Percentiles rank a stretch among this genome's conserved stretches.
Conservation (phyloP, 2,113 vertebrate species). For the Poicephalus gulielmi region DNA sequence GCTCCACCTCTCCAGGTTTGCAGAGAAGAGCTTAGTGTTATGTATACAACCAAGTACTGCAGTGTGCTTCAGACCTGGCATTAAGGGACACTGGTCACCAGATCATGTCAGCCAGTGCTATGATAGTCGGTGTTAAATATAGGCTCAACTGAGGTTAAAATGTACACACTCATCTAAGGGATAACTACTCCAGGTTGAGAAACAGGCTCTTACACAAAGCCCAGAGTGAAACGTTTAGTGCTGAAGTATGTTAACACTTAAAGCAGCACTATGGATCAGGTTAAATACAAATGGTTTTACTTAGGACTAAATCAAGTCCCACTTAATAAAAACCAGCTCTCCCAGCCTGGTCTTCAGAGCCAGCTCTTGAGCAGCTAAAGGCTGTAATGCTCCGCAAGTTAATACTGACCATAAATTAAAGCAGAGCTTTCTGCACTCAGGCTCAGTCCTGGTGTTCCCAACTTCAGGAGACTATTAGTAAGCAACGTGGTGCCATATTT, state of each 20-base stretch:
- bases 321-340: background rate
- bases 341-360: background rate
- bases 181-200: background rate
- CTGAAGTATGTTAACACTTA: background rate
- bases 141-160: background rate
- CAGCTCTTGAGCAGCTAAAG: background rate
- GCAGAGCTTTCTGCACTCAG: background rate
- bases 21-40: accelerated
- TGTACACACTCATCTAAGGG: accelerated
- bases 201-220: background rate
- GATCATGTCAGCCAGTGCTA: accelerated
- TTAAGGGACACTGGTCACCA: background rate
- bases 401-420: background rate
- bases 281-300: background rate
- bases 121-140: background rate
- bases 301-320: background rate
- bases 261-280: background rate
- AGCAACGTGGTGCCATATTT: accelerated
- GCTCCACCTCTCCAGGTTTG: background rate
- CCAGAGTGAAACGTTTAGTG: background rate
- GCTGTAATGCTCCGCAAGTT: background rate
- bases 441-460: background rate
- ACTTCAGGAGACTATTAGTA: background rate
- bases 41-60: accelerated
- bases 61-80: background rate